Conservation (phyloP, 2,888 invertebrate species). For the Andrena bicolor region DNA sequence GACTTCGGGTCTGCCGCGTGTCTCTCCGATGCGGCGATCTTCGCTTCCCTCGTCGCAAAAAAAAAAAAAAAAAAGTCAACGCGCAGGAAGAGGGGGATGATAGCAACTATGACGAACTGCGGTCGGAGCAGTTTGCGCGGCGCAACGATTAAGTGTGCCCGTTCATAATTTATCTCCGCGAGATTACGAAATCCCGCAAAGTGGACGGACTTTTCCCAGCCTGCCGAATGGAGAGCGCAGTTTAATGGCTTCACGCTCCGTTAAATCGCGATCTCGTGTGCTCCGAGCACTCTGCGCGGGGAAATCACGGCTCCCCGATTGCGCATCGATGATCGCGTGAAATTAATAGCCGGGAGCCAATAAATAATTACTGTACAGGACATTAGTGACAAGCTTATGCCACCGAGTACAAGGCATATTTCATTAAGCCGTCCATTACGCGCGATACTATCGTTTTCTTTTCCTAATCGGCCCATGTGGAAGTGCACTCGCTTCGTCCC, state of each 20-base stretch:
- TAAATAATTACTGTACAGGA: not conserved
- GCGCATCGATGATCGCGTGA: not conserved
- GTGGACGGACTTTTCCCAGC: not conserved
- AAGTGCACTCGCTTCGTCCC: not conserved
- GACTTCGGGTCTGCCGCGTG: constrained; percentile 2
- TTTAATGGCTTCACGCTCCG: constrained; percentile 1
- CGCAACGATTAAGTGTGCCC: no score
- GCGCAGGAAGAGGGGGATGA: no score
- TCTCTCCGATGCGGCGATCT: not conserved
- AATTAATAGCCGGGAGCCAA: not conserved
- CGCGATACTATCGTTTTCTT: not conserved
- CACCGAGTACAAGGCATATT: not conserved
- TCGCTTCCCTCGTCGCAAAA: no score
- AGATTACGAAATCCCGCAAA: not conserved
- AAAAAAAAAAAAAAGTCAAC: no score
- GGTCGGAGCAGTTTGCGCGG: no score
- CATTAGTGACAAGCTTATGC: not conserved
- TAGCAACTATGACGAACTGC: no score
- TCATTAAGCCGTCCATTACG: not conserved
- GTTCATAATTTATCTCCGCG: no score
- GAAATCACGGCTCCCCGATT: not conserved
- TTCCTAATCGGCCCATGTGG: not conserved
- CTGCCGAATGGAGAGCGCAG: not conserved
- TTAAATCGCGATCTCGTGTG: not conserved
- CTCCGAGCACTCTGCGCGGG: not conserved